Percentiles rank a stretch among this genome's conserved stretches.
Conservation (phyloP, 1,140 invertebrate species). For the Caenorhabditis remanei region DNA sequence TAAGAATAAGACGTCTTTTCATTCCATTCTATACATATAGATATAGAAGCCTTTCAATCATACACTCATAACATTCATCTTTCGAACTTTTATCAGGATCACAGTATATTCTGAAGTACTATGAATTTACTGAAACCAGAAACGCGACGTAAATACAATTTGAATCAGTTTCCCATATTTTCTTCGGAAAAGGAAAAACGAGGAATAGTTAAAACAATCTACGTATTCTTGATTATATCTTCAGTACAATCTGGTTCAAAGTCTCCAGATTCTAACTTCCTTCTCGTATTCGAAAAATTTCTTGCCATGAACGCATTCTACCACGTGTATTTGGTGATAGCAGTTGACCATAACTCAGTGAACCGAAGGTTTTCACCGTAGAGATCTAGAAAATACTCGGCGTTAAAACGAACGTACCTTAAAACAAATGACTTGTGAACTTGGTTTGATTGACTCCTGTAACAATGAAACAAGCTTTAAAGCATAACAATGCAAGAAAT, state of each 20-base stretch:
- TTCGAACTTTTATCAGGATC: no score
- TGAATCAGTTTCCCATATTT: no score
- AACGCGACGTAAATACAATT: no score
- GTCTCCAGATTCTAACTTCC: neutral
- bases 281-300: neutral
- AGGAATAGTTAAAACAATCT: no score
- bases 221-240: no score
- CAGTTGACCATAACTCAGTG: neutral
- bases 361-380: neutral
- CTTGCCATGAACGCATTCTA: neutral
- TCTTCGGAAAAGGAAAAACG: no score
- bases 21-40: no score
- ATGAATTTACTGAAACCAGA: no score
- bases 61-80: no score
- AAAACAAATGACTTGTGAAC: neutral
- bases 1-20: no score
- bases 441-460: neutral
- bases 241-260: neutral
- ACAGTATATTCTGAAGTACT: no score
- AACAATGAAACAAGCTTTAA: slow-evolving; percentile 7
- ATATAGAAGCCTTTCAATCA: no score
- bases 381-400: neutral
- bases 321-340: neutral
- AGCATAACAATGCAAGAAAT: neutral
- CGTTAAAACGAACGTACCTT: neutral